A percentile compares a stretch with the other conserved stretches of the same genome.
Evolutionary conservation across 2,113 vertebrate species (phyloP).

Genomic region (Scomber scombrus): DNA sequence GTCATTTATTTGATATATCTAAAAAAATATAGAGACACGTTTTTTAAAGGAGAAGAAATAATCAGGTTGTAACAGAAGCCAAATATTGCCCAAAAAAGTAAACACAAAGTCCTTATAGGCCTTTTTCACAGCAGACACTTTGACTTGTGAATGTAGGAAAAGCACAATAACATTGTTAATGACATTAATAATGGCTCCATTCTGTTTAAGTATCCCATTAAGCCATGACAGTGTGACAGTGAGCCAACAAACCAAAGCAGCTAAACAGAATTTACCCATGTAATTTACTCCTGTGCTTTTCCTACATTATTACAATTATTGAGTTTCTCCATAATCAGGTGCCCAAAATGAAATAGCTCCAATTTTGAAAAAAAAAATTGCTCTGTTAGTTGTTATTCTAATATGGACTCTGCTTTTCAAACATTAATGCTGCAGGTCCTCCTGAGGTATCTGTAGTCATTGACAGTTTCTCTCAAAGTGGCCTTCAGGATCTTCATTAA

Average conservation of each 20-base stretch:
- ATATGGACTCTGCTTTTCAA: constrained; percentile 41
- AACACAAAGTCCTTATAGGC: too few species aligned
- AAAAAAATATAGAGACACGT: not conserved
- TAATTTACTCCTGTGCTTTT: too few species aligned
- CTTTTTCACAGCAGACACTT: constrained; percentile 1
- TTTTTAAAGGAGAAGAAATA: not conserved
- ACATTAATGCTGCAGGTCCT: constrained; percentile 52
- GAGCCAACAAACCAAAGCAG: not conserved
- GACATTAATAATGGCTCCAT: not conserved
- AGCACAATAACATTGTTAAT: not conserved
- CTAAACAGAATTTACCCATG: not conserved
- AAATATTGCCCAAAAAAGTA: too few species aligned
- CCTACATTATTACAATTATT: not conserved
- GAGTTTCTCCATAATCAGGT: not conserved
- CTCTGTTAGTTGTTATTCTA: not conserved
- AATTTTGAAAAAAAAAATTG: not conserved
- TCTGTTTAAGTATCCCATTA: not conserved
- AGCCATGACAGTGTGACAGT: not conserved
- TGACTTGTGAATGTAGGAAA: not conserved
- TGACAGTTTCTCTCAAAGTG: constrained; percentile 69
- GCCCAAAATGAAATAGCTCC: not conserved
- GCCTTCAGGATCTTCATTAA: constrained; percentile 75
- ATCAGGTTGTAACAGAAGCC: not conserved
- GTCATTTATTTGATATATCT: not conserved
- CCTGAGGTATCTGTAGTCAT: constrained; percentile 29